Conservation (phyloP, 2,797 vertebrate species). For the Champsocephalus gunnari region DNA sequence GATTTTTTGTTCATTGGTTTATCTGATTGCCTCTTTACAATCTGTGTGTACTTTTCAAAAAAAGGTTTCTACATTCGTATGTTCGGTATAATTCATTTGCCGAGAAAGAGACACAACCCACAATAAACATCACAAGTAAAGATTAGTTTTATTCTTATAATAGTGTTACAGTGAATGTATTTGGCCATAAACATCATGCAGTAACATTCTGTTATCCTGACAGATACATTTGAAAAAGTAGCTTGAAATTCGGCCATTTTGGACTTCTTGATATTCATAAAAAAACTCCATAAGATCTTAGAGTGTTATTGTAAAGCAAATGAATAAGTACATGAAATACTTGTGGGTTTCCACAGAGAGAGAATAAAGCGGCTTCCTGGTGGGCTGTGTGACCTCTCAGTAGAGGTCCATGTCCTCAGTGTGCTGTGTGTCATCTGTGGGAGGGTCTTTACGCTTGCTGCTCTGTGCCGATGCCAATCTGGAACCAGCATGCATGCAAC, state of each 20-base stretch:
- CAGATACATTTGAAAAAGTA: neutral
- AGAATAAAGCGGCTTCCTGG: slow-evolving; percentile 49
- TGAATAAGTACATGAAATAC: slow-evolving; percentile 12
- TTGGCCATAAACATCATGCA: no score
- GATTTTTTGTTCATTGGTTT: no score
- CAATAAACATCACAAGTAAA: no score
- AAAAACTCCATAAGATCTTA: neutral
- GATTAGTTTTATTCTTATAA: no score
- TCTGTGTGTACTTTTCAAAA: no score
- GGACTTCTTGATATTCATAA: neutral
- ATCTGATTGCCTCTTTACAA: no score
- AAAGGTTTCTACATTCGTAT: no score
- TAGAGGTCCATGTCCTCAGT: slow-evolving; percentile 57
- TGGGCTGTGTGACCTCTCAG: slow-evolving; percentile 58
- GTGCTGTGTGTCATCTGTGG: slow-evolving; percentile 66
- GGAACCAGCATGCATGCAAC: slow-evolving; percentile 51
- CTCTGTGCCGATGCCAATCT: slow-evolving; percentile 63
- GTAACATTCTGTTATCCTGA: no score
- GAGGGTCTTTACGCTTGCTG: slow-evolving; percentile 67
- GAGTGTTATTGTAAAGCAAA: neutral
- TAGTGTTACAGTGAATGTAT: no score
- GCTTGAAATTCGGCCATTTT: neutral
- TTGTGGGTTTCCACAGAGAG: slow-evolving; percentile 29
- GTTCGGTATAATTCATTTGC: no score
- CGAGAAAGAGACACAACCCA: no score